A percentile compares a stretch with the other conserved stretches of the same genome.
Conservation (phyloP, 2,797 vertebrate genomes). For the Phataginus tetradactyla region DNA sequence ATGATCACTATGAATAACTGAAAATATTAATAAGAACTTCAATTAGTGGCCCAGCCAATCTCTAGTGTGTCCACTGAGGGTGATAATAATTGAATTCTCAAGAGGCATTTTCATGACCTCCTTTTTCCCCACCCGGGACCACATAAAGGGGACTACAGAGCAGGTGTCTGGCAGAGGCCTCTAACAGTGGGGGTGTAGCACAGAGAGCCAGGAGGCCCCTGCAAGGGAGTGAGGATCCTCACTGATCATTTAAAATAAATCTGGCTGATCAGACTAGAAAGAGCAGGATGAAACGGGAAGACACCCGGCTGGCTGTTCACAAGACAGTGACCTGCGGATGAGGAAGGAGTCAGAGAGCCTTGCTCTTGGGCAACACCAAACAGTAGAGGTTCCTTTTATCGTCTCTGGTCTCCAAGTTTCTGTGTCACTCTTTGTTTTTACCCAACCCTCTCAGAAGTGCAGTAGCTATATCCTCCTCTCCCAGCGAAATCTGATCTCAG, state of each 20-base stretch:
- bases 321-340: background rate
- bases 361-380: background rate
- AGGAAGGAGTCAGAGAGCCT: background rate
- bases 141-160: background rate
- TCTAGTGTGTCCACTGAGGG: background rate
- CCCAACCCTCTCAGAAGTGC: background rate
- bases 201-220: background rate
- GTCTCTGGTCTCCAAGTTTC: background rate
- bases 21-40: conserved; percentile 39
- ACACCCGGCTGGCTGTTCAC: fast-evolving
- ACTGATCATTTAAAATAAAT: background rate
- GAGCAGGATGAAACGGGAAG: background rate
- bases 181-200: fast-evolving
- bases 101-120: background rate
- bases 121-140: background rate
- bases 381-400: background rate
- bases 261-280: background rate
- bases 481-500: background rate
- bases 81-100: background rate
- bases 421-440: background rate
- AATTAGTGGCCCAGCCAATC: background rate
- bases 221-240: background rate
- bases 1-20: conserved; percentile 26
- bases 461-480: background rate
- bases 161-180: background rate